Percentiles rank a stretch among this genome's conserved stretches.
These are phyloP conservation scores for Platynereis dumerilii DNA, from an alignment of 2,888 invertebrate species.

Conservation along the genomic window DNA sequence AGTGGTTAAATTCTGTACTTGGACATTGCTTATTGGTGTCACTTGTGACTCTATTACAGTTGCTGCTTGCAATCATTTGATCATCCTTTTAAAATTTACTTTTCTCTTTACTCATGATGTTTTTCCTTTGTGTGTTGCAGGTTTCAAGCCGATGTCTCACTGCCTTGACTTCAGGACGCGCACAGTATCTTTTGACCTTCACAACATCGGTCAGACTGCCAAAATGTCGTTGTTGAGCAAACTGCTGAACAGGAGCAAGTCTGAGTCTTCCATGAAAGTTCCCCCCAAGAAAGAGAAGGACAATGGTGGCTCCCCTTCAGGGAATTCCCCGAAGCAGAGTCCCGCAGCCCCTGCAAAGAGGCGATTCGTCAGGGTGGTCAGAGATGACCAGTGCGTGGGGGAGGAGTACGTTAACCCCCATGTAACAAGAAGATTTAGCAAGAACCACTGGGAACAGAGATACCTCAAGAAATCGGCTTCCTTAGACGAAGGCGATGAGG, in stretches of 20 bases:
- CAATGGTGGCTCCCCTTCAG: slow-evolving; percentile 6
- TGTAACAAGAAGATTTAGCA: slow-evolving; percentile 29
- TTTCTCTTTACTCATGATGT: neutral
- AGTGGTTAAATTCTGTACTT: too few relatives aligned
- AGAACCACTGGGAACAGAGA: slow-evolving; percentile 25
- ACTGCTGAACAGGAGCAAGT: slow-evolving; percentile 31
- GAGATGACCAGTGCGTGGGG: slow-evolving; percentile 25
- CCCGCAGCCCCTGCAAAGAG: slow-evolving; percentile 22
- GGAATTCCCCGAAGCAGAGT: slow-evolving; percentile 14
- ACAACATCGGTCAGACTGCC: slow-evolving; percentile 21
- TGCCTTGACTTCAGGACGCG: slow-evolving; percentile 34
- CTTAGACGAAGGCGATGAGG: slow-evolving; percentile 10
- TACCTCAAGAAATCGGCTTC: slow-evolving; percentile 19
- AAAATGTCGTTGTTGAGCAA: slow-evolving; percentile 27
- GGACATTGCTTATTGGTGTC: too few relatives aligned
- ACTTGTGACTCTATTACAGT: neutral
- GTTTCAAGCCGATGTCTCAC: slow-evolving; percentile 25
- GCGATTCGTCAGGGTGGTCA: slow-evolving; percentile 33
- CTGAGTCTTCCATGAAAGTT: slow-evolving; percentile 25
- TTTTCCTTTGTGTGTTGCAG: slow-evolving; percentile 3
- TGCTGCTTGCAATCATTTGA: neutral
- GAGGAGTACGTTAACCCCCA: slow-evolving; percentile 38
- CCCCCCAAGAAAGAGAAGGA: slow-evolving; percentile 6
- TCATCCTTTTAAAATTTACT: neutral
- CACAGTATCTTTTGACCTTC: slow-evolving; percentile 32